Percentiles rank a stretch among this genome's conserved stretches.
These are phyloP conservation scores for Torymus tubicola DNA, from an alignment of 2,888 invertebrate species.

Conservation along the genomic window DNA sequence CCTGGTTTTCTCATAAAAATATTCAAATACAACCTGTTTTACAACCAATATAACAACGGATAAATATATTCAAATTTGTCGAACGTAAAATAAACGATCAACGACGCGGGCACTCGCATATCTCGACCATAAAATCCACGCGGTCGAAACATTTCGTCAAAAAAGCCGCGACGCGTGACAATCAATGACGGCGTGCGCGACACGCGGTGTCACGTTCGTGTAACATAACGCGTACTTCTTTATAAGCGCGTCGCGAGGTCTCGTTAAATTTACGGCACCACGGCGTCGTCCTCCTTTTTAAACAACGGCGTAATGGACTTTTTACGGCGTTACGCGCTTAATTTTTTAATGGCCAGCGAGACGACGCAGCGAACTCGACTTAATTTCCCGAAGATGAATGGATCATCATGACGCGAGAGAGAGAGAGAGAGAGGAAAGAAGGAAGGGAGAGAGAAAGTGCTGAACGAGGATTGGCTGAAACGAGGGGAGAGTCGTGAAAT, in stretches of 20 bases:
- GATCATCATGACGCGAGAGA: neutral
- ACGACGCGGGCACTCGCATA: too few relatives aligned
- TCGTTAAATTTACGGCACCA: slow-evolving; percentile 55
- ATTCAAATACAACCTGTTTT: too few relatives aligned
- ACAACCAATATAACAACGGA: too few relatives aligned
- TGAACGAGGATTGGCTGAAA: neutral
- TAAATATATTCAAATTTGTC: too few relatives aligned
- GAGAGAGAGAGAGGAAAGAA: neutral
- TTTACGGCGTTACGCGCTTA: slow-evolving; percentile 56
- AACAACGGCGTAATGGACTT: slow-evolving; percentile 41
- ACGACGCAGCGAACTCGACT: slow-evolving; percentile 19
- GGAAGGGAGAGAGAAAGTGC: neutral
- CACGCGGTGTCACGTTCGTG: slow-evolving; percentile 33
- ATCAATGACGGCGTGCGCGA: slow-evolving; percentile 21
- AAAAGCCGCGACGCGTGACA: neutral
- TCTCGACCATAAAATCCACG: too few relatives aligned
- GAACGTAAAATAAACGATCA: too few relatives aligned
- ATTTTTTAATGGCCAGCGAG: slow-evolving; percentile 52
- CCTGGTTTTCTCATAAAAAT: too few relatives aligned
- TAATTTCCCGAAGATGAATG: slow-evolving; percentile 49
- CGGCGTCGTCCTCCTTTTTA: slow-evolving; percentile 42
- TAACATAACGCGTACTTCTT: slow-evolving; percentile 50
- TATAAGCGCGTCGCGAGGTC: slow-evolving; percentile 25
- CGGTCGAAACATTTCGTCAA: neutral
- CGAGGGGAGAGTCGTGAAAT: slow-evolving; percentile 27